A percentile compares a stretch with the other conserved stretches of the same genome.
Evolutionary conservation across 2,888 invertebrate species (phyloP).

Genomic region (Catocala sponsa): DNA sequence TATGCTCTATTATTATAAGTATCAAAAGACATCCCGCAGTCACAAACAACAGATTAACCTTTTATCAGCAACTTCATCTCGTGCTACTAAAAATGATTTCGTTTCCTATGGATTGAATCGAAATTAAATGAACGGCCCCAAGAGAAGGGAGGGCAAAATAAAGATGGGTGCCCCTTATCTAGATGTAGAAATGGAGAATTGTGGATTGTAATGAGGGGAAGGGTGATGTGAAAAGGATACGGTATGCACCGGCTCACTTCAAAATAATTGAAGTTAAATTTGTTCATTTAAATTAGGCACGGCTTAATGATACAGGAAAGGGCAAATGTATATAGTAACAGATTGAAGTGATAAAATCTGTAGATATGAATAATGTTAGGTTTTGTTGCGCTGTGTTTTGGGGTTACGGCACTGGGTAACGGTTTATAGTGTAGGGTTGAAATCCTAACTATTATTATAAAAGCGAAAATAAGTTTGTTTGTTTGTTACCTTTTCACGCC

Average conservation of each 20-base stretch:
- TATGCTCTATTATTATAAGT: slow-evolving; percentile 49
- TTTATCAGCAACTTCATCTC: slow-evolving; percentile 79
- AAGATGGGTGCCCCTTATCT: slow-evolving; percentile 83
- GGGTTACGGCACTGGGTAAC: not conserved
- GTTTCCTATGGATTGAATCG: slow-evolving; percentile 82
- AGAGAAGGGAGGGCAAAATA: slow-evolving; percentile 76
- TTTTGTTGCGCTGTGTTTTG: slow-evolving; percentile 12
- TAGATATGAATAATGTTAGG: slow-evolving; percentile 43
- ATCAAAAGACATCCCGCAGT: slow-evolving; percentile 62
- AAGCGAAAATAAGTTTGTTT: no score
- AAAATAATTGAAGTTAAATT: slow-evolving; percentile 88
- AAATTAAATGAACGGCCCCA: slow-evolving; percentile 82
- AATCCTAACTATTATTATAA: no score
- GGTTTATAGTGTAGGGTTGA: not conserved
- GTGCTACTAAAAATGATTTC: slow-evolving; percentile 81
- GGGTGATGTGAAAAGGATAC: slow-evolving; percentile 85
- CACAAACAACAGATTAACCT: slow-evolving; percentile 73
- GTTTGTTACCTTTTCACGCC: no score
- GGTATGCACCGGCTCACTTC: slow-evolving; percentile 79
- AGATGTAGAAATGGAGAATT: slow-evolving; percentile 83
- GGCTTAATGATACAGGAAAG: slow-evolving; percentile 65
- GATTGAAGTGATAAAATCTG: slow-evolving; percentile 50
- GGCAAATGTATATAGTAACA: slow-evolving; percentile 48
- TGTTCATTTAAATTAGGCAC: slow-evolving; percentile 82
- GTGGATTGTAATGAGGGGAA: slow-evolving; percentile 84